Conservation (phyloP, 2,113 vertebrate species). For the Calyptomena viridis region DNA sequence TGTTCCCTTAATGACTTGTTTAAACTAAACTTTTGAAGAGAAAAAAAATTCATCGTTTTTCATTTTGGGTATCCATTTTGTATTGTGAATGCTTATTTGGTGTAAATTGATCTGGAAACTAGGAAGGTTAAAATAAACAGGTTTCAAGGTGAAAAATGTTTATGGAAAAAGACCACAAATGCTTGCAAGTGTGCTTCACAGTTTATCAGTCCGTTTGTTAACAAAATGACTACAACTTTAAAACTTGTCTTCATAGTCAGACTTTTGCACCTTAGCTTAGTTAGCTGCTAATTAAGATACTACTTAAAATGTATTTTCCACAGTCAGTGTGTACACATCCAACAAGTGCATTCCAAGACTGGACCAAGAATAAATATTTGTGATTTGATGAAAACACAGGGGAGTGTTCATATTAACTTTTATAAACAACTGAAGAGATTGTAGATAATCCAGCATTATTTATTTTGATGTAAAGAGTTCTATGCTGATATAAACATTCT, state of each 20-base stretch:
- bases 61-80: neutral
- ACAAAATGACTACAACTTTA: neutral
- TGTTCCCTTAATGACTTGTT: neutral
- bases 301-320: neutral
- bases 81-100: neutral
- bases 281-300: neutral
- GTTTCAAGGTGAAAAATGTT: neutral
- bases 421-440: slow-evolving; percentile 14
- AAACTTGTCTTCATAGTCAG: neutral
- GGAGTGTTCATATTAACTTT: neutral
- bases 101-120: neutral
- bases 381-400: neutral
- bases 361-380: slow-evolving; percentile 12
- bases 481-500: neutral
- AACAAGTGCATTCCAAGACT: neutral
- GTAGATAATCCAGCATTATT: neutral
- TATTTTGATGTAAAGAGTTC: neutral
- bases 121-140: neutral
- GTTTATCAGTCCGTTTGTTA: neutral
- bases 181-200: neutral
- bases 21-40: neutral
- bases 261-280: neutral
- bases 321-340: neutral
- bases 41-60: neutral
- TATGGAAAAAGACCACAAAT: neutral